Conservation (phyloP, 2,888 invertebrate species). For the Cyaniris semiargus region DNA sequence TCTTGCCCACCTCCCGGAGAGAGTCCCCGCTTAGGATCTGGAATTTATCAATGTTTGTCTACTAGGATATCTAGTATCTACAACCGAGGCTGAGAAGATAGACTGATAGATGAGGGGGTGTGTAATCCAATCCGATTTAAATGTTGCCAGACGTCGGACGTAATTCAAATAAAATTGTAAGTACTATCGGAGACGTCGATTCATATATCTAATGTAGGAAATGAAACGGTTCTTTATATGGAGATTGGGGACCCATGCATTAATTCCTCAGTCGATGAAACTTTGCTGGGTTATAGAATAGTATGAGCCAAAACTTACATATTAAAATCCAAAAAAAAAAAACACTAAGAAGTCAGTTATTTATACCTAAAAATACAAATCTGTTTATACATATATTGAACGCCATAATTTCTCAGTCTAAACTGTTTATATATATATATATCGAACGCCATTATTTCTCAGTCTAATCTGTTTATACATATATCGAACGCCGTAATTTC, state of each 20-base stretch:
- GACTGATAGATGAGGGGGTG: too few species aligned
- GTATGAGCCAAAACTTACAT: neutral
- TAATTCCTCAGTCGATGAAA: neutral
- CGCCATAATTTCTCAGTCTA: too few species aligned
- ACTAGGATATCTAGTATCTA: neutral
- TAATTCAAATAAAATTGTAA: neutral
- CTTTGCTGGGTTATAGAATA: neutral
- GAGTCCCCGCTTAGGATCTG: conserved; percentile 82
- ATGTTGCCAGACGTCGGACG: neutral
- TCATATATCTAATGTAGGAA: neutral
- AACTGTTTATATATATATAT: too few species aligned
- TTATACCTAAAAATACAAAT: too few species aligned
- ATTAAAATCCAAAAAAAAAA: neutral
- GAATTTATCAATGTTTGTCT: conserved; percentile 36
- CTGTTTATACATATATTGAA: too few species aligned
- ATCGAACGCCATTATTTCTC: too few species aligned
- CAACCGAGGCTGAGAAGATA: neutral
- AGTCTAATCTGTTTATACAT: too few species aligned
- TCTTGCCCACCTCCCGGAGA: conserved; percentile 82
- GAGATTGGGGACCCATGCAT: neutral
- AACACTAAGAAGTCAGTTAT: too few species aligned
- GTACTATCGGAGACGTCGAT: neutral
- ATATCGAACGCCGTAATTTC: too few species aligned
- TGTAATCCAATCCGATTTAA: neutral
- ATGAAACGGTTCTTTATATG: neutral